A percentile compares a stretch with the other conserved stretches of the same genome.
These are phyloP conservation scores for Baronia brevicornis DNA, from an alignment of 2,888 invertebrate genomes.

Conservation along the genomic window DNA sequence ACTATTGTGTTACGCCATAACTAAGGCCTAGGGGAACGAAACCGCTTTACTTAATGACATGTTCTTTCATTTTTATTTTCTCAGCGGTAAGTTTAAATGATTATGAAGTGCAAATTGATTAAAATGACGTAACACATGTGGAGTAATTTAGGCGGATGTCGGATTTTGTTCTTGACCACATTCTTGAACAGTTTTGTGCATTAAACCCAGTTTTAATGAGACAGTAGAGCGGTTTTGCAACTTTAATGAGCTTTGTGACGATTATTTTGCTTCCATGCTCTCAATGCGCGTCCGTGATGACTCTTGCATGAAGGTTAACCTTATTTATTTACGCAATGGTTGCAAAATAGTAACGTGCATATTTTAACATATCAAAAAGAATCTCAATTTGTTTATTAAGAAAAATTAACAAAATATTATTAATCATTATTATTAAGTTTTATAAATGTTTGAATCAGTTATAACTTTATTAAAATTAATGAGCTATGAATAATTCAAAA, in stretches of 20 bases:
- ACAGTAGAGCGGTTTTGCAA: slow-evolving; percentile 30
- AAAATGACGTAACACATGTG: slow-evolving; percentile 9
- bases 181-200: slow-evolving; percentile 31
- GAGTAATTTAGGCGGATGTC: slow-evolving; percentile 15
- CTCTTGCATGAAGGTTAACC: slow-evolving; percentile 35
- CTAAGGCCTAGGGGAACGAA: slow-evolving; percentile 41
- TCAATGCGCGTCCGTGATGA: slow-evolving; percentile 20
- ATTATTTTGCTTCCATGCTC: slow-evolving; percentile 33
- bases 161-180: slow-evolving; percentile 46
- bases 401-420: too few relatives aligned
- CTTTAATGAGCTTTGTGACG: slow-evolving; percentile 25
- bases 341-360: neutral
- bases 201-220: slow-evolving; percentile 20
- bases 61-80: slow-evolving; percentile 20
- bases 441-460: too few relatives aligned
- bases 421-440: too few relatives aligned
- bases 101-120: slow-evolving; percentile 31
- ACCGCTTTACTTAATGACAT: slow-evolving; percentile 40
- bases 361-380: too few relatives aligned
- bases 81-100: slow-evolving; percentile 32
- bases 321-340: slow-evolving; percentile 11
- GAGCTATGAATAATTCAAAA: too few relatives aligned
- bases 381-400: too few relatives aligned
- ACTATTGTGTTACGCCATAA: slow-evolving; percentile 59
- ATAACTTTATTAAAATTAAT: too few relatives aligned